phyloP scores from a whole-genome alignment of 2,888 invertebrate species.

The Icerya purchasi region DNA sequence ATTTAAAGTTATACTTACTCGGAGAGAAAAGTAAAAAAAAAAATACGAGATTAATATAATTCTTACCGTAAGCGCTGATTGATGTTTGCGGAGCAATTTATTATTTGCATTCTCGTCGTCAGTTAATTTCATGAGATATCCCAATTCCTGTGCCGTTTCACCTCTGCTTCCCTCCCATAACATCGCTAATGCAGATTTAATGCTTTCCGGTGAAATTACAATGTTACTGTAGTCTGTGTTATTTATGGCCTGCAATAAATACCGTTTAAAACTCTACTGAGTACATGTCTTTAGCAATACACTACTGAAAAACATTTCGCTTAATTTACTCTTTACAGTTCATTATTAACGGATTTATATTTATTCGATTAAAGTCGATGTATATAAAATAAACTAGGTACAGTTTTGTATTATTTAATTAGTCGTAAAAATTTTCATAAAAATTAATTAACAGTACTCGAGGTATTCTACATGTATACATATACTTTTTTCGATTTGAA shows the following conservation, averaged over 20 bases:
- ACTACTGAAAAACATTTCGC: too few species aligned
- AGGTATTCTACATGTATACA: too few species aligned
- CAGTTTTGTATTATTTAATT: too few species aligned
- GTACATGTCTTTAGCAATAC: too few species aligned
- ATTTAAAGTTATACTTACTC: background rate
- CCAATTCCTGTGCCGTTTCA: conserved; percentile 34
- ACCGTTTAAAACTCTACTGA: background rate
- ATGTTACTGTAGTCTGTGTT: conserved; percentile 29
- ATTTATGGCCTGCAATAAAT: background rate
- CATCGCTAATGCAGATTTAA: conserved; percentile 39
- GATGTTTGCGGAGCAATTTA: conserved; percentile 10
- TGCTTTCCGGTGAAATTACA: conserved; percentile 42
- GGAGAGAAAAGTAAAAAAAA: background rate
- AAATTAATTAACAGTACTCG: too few species aligned
- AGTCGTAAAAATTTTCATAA: too few species aligned
- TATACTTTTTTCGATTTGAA: too few species aligned
- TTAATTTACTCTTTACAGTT: too few species aligned
- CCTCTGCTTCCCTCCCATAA: conserved; percentile 39
- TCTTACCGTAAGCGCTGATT: conserved; percentile 13
- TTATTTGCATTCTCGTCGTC: conserved; percentile 10
- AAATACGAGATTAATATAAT: background rate
- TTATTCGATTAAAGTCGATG: too few species aligned
- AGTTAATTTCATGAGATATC: conserved; percentile 32
- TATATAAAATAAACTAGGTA: too few species aligned
- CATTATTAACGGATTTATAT: too few species aligned